These are phyloP conservation scores for Macrotis lagotis DNA, from an alignment of 2,113 vertebrate species.

Conservation along the genomic window DNA sequence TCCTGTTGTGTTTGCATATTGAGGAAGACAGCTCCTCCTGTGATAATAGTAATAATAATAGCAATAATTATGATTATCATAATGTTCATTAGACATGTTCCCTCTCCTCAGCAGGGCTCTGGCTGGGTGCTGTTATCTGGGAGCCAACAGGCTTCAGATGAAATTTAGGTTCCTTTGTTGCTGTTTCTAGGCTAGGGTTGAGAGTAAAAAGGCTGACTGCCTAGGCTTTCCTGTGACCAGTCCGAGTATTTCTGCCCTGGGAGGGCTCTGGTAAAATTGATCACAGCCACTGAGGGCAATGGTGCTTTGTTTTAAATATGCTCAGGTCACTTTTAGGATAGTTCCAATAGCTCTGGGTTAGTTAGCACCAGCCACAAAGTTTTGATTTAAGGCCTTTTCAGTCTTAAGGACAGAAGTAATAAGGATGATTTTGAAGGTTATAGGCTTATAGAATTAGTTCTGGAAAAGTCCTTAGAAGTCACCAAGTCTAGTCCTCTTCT, in stretches of 20 bases:
- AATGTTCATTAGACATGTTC: conserved; percentile 43
- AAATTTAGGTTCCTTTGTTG: neutral
- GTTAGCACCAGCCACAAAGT: neutral
- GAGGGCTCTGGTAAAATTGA: neutral
- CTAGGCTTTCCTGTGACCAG: neutral
- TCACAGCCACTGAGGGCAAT: neutral
- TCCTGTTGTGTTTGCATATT: neutral
- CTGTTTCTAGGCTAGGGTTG: neutral
- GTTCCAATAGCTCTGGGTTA: neutral
- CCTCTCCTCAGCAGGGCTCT: neutral
- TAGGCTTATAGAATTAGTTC: neutral
- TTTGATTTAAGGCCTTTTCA: neutral
- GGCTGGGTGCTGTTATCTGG: neutral
- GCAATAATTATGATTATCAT: conserved; percentile 50
- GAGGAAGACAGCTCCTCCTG: neutral
- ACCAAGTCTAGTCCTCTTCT: neutral
- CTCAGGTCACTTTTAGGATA: neutral
- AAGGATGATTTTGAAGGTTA: neutral
- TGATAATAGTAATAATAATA: conserved; percentile 55
- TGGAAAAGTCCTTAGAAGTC: neutral
- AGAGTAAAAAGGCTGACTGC: neutral
- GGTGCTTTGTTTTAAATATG: neutral
- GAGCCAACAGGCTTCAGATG: neutral
- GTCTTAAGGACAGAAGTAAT: neutral
- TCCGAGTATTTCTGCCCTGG: neutral